Percentiles rank a stretch among this genome's conserved stretches.
These are phyloP conservation scores for Tubulanus polymorphus DNA, from an alignment of 2,888 invertebrate genomes.

Conservation along the genomic window DNA sequence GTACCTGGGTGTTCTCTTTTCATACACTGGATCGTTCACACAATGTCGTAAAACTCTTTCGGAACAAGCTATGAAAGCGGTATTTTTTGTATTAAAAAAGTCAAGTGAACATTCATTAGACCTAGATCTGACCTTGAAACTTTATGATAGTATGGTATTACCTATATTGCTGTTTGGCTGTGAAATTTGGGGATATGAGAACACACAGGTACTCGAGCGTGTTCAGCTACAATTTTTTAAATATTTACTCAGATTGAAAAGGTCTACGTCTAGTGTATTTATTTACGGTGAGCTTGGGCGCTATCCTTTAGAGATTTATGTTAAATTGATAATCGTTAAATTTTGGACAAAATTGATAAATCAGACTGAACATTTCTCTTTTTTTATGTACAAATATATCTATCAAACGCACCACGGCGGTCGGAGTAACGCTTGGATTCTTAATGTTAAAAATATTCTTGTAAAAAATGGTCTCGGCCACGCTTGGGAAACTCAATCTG, in stretches of 20 bases:
- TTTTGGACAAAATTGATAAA: too few relatives aligned
- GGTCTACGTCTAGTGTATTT: conserved; percentile 7
- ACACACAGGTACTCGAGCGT: conserved; percentile 2
- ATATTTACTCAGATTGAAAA: conserved; percentile 5
- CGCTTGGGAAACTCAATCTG: too few relatives aligned
- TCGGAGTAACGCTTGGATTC: too few relatives aligned
- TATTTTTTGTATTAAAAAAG: not conserved
- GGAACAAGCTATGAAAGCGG: too few relatives aligned
- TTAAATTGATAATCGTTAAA: conserved; percentile 6
- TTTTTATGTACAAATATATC: too few relatives aligned
- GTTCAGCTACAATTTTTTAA: conserved; percentile 11
- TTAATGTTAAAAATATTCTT: too few relatives aligned
- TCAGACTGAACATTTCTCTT: too few relatives aligned
- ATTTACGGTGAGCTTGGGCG: conserved; percentile 12
- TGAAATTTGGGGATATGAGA: conserved; percentile 8
- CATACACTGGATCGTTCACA: conserved; percentile 4
- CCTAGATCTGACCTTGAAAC: conserved; percentile 1
- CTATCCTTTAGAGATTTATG: conserved; percentile 1
- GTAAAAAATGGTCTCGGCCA: too few relatives aligned
- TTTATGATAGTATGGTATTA: conserved; percentile 4
- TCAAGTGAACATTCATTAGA: not conserved
- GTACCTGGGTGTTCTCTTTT: conserved; percentile 4
- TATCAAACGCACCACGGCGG: too few relatives aligned
- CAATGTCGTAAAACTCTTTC: too few relatives aligned
- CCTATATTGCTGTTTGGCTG: conserved; percentile 7